Conservation (phyloP, 2,797 vertebrate genomes). For the Carcharodon carcharias region DNA sequence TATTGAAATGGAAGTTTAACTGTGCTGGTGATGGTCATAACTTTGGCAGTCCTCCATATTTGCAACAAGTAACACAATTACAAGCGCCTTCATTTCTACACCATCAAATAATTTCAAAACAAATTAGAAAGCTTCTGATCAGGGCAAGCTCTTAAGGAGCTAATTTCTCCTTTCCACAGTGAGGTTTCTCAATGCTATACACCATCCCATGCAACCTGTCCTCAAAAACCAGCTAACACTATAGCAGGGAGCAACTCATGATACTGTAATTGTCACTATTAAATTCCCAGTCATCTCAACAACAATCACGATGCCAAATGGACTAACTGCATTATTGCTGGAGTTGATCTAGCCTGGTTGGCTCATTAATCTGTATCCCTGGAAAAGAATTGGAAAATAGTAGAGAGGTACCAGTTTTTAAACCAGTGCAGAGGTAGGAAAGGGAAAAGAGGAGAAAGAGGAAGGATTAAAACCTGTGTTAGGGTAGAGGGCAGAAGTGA, state of each 20-base stretch:
- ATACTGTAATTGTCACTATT: background rate
- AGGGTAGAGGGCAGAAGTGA: no score
- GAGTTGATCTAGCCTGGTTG: background rate
- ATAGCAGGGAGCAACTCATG: background rate
- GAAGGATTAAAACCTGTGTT: background rate
- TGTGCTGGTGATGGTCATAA: background rate
- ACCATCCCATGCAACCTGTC: background rate
- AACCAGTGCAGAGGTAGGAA: background rate
- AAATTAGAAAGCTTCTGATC: background rate
- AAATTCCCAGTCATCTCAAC: background rate
- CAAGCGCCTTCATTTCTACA: background rate
- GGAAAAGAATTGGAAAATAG: background rate
- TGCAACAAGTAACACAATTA: background rate
- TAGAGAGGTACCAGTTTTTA: background rate
- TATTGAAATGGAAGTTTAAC: background rate
- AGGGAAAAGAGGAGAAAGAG: background rate
- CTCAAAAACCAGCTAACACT: background rate
- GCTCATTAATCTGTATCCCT: background rate
- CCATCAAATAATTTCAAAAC: background rate
- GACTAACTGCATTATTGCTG: background rate
- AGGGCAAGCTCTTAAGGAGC: background rate
- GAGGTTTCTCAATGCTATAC: background rate
- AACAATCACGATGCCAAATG: background rate
- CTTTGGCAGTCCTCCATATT: background rate
- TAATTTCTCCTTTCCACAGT: background rate